Evolutionary conservation across 2,797 vertebrate genomes (phyloP), one percentile per base, ranked within the genome.

Genomic region (Pogoniulus pusillus): DNA sequence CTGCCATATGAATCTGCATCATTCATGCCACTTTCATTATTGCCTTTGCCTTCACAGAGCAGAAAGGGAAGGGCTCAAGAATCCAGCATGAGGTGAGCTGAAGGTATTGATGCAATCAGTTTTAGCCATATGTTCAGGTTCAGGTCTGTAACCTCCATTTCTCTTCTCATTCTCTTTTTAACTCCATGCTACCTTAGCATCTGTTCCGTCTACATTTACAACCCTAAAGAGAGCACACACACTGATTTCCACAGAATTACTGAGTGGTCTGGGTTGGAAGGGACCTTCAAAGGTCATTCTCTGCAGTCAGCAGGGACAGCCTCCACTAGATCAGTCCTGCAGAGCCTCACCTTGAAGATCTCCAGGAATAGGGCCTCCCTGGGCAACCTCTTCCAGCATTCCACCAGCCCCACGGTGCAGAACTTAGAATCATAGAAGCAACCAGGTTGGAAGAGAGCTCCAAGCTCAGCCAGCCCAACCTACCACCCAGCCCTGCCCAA

Each of bases 41-140:
- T 92, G 87, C 39, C 77, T 66, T 93, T 81, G 88, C 47, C 74
- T 87, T 79, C 53, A 62, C 58, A 57, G 81, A 82, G 45, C 43
- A 71, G 73, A 77, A 94, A 95, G 91, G 81, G 35, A 89, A 93
- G 85, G 63, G 68, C 73, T 81, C 75, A 94, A 91, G 73, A 83
- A 83, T 85, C 89, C 66, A 63, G 20, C 1, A 1, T 45, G 80
- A 91, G 60, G 76, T 82, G 57, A 91, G 34, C 18, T 55, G 43
- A 81, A 94, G 55, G 8, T 58, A 72, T 89, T 53, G 27, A 53
- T 72, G 47, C 24, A 37, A 81, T 75, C 39, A 41, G 7, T 81
- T 93, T 78, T 51, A 75, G 27, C 45, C 53, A 12, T 64, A 60
- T 64, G 76, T 76, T 66, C 32, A 51, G 68, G 83, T 87, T 79